These are phyloP conservation scores for Peromyscus polionotus DNA, from an alignment of 2,113 vertebrate genomes.

Conservation along the genomic window DNA sequence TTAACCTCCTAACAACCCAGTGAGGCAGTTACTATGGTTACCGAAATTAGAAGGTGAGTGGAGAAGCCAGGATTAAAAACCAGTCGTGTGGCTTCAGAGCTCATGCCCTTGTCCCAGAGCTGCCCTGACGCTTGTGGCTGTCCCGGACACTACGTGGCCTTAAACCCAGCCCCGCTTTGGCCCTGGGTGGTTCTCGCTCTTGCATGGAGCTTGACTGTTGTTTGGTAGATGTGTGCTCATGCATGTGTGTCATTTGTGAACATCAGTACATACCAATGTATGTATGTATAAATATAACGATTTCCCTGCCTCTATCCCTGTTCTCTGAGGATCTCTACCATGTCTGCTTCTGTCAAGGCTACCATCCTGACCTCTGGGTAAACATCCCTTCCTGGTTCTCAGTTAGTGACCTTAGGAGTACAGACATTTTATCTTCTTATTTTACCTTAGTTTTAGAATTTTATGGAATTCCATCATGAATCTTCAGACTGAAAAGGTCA, in stretches of 20 bases:
- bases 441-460: constrained; percentile 70
- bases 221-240: not conserved
- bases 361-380: not conserved
- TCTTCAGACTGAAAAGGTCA: constrained; percentile 73
- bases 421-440: constrained; percentile 62
- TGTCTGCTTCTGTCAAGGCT: not conserved
- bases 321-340: fast-evolving
- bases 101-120: not conserved
- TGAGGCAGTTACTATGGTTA: not conserved
- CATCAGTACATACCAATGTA: not conserved
- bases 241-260: not conserved
- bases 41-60: not conserved
- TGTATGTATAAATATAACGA: not conserved
- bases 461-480: constrained; percentile 61
- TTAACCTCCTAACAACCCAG: not conserved
- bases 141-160: not conserved
- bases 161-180: not conserved
- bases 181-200: not conserved
- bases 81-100: not conserved
- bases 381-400: not conserved
- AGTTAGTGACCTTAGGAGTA: constrained; percentile 8
- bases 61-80: not conserved
- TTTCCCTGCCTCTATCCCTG: not conserved
- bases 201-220: not conserved
- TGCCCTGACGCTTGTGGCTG: not conserved